Conservation (phyloP, 1,140 invertebrate genomes). For the Aethina tumida region DNA sequence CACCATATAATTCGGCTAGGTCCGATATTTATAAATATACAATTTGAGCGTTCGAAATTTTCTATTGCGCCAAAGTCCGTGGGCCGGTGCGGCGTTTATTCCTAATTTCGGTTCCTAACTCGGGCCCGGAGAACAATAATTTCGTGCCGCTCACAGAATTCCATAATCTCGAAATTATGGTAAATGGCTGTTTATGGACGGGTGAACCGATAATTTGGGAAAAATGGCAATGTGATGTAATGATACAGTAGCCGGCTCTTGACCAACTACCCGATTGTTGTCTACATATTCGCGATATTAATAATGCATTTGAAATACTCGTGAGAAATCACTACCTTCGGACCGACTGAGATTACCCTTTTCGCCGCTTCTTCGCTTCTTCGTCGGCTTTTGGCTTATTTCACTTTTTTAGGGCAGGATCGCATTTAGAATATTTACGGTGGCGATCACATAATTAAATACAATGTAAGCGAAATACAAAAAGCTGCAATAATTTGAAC, state of each 20-base stretch:
- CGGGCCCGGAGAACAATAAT: slow-evolving; percentile 8
- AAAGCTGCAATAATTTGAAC: too few species aligned
- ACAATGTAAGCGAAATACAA: too few species aligned
- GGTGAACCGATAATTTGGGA: slow-evolving; percentile 17
- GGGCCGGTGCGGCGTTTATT: slow-evolving; percentile 3
- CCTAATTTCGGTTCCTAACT: slow-evolving; percentile 7
- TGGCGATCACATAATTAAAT: too few species aligned
- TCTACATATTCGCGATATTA: slow-evolving; percentile 1
- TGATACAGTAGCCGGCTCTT: slow-evolving; percentile 18
- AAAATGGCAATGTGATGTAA: slow-evolving; percentile 20
- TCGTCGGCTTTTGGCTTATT: too few species aligned
- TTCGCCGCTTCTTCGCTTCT: too few species aligned
- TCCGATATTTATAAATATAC: too few species aligned
- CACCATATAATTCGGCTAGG: too few species aligned
- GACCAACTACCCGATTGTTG: slow-evolving; percentile 3
- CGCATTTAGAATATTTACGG: too few species aligned
- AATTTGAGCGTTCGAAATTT: slow-evolving; percentile 6
- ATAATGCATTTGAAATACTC: too few species aligned
- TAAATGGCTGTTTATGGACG: slow-evolving; percentile 17
- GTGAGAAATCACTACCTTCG: too few species aligned
- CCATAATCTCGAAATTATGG: slow-evolving; percentile 15
- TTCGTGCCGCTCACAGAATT: slow-evolving; percentile 1
- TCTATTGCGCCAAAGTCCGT: slow-evolving; percentile 1
- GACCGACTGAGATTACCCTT: too few species aligned
- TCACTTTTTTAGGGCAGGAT: too few species aligned